Evolutionary conservation across 2,888 invertebrate species (phyloP).

Genomic region (Drosophila birchii): DNA sequence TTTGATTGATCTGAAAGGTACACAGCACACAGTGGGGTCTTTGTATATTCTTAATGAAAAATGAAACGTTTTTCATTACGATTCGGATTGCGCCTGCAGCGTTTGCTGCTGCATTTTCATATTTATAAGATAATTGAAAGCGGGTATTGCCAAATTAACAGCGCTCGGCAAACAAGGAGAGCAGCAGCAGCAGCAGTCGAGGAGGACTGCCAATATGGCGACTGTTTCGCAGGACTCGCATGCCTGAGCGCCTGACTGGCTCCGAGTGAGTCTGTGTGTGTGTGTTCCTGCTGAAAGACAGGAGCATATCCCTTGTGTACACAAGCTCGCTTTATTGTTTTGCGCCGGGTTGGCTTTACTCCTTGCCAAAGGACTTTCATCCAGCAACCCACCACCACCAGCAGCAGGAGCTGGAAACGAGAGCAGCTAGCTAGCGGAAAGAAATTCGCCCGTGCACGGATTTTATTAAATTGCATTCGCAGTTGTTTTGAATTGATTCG

Average conservation of each 20-base stretch:
- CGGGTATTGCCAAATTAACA: slow-evolving; percentile 84
- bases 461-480: slow-evolving; percentile 84
- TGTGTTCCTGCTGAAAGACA: slow-evolving; percentile 62
- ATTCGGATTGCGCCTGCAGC: slow-evolving; percentile 63
- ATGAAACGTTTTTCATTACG: slow-evolving; percentile 77
- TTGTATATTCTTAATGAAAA: slow-evolving; percentile 71
- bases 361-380: slow-evolving; percentile 50
- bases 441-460: slow-evolving; percentile 77
- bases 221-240: slow-evolving; percentile 45
- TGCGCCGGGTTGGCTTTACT: slow-evolving; percentile 70
- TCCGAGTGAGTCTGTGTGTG: slow-evolving; percentile 19
- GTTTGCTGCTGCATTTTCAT: slow-evolving; percentile 82
- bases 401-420: slow-evolving; percentile 41
- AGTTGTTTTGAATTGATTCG: slow-evolving; percentile 83
- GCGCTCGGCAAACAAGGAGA: slow-evolving; percentile 78
- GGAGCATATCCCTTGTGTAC: slow-evolving; percentile 82
- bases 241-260: slow-evolving; percentile 10
- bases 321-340: slow-evolving; percentile 83
- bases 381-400: slow-evolving; percentile 53
- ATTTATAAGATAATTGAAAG: slow-evolving; percentile 84
- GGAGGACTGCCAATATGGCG: slow-evolving; percentile 67
- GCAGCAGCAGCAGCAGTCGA: slow-evolving; percentile 41
- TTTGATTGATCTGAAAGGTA: slow-evolving; percentile 83
- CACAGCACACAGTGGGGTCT: slow-evolving; percentile 80
- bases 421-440: slow-evolving; percentile 57